Base-by-base conservation (phyloP, 1,140 invertebrate species). In the Drosophila repleta region DNA sequence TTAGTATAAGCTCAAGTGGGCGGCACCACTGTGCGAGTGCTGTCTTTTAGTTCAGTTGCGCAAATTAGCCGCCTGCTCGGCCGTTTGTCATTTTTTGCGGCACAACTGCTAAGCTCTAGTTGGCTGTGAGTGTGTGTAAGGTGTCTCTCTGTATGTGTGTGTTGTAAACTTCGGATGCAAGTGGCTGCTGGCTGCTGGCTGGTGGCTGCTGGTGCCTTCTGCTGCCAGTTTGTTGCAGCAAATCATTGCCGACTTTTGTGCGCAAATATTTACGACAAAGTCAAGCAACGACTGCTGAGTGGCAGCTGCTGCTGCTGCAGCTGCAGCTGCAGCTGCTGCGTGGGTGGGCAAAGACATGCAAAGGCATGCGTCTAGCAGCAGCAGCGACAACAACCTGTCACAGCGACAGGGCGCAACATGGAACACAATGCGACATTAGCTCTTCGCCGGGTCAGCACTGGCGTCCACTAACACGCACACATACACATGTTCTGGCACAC, bases 201-300 rank as follows among this genome's bases (percentile, higher is more conserved):
- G n/a, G 55, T 45, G 53, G 37, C 67, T 49, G 43, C 61, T 58
- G 21, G 51, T 17, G 48, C 37, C 61, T 24, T 41, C 61, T 63
- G 32, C 41, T 65, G 53, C 56, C 61, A 52, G 56, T 57, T 74
- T 74, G 67, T 57, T 79, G 82, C 83, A 88, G 69, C 81, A 85
- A 85, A 87, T 87, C 82, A 82, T 87, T 85, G 82, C 82, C 82
- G 82, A 85, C 82, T 85, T 85, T 85, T 82, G 75, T 88, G 83
- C 72, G 83, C 83, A 88, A 88, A 88, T 83, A 88, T 88, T 88
- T 88, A 82, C 76, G 76, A 68, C 65, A 75, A 67, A 71, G 72
- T 69, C 82, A 78, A 74, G 52, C 71, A 67, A 74, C 39, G 58
- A 48, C 52, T 49, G 67, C 35, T 70, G 67, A 64, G 61, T 64